Conservation (phyloP, 2,888 invertebrate genomes). For the Hesperia comma region DNA sequence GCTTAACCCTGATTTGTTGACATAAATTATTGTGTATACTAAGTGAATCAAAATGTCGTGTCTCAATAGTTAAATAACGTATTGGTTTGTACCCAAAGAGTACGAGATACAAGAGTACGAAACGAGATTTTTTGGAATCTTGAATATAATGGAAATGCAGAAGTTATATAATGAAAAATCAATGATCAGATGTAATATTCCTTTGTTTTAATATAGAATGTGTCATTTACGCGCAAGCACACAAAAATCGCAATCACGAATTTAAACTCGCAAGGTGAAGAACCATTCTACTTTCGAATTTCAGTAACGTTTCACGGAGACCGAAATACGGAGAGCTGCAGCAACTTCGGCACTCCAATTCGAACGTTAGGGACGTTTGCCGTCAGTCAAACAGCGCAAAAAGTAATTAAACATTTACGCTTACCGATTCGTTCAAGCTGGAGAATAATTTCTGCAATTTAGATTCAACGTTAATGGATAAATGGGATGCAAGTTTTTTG, state of each 20-base stretch:
- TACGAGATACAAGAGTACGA: too few species aligned
- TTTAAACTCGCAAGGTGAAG: neutral
- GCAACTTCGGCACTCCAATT: slow-evolving; percentile 7
- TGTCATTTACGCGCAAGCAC: too few species aligned
- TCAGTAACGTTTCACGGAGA: neutral
- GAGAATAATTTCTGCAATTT: neutral
- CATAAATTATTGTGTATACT: too few species aligned
- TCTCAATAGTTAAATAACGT: too few species aligned
- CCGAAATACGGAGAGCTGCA: neutral
- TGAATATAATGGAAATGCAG: too few species aligned
- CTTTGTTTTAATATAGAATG: too few species aligned
- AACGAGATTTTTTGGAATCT: too few species aligned
- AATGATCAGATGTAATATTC: too few species aligned
- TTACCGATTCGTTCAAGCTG: neutral
- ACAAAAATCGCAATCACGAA: neutral
- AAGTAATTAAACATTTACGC: slow-evolving; percentile 13
- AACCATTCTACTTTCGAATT: neutral
- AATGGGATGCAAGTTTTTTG: neutral
- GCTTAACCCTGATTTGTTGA: neutral
- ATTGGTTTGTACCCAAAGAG: too few species aligned
- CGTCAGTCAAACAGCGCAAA: slow-evolving; percentile 1
- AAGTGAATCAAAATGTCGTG: neutral
- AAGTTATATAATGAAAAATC: too few species aligned
- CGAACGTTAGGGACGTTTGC: slow-evolving; percentile 10
- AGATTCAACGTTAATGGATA: slow-evolving; percentile 1